Percentiles rank a stretch among this genome's conserved stretches.
Conservation (phyloP, 2,113 vertebrate genomes). For the Nerophis ophidion region DNA sequence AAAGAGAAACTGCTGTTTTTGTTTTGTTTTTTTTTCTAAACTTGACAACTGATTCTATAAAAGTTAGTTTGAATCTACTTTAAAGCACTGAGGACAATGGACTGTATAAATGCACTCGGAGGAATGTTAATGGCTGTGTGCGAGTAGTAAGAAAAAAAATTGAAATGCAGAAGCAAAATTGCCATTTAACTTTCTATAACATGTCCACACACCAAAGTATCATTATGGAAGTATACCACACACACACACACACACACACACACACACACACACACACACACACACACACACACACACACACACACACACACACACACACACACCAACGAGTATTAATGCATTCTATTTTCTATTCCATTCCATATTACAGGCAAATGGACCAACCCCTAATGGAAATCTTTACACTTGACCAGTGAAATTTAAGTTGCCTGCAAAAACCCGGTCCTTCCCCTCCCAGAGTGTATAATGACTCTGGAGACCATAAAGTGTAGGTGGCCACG, state of each 20-base stretch:
- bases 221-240: neutral
- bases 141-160: too few relatives aligned
- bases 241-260: too few relatives aligned
- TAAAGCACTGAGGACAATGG: too few relatives aligned
- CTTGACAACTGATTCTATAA: too few relatives aligned
- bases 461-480: constrained; percentile 32
- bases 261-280: too few relatives aligned
- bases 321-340: neutral
- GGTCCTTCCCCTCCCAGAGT: constrained; percentile 23
- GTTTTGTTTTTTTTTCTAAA: too few relatives aligned
- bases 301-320: too few relatives aligned
- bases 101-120: too few relatives aligned
- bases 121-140: too few relatives aligned
- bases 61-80: too few relatives aligned
- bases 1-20: too few relatives aligned
- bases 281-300: too few relatives aligned
- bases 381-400: constrained; percentile 25
- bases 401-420: constrained; percentile 35
- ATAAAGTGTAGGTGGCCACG: constrained; percentile 28
- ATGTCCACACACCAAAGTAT: neutral
- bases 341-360: constrained; percentile 18
- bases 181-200: neutral
- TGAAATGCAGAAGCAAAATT: neutral
- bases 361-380: neutral
- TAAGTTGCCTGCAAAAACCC: constrained; percentile 27